A percentile compares a stretch with the other conserved stretches of the same genome.
phyloP scores from a whole-genome alignment of 1,140 invertebrate genomes.

The Cotesia vestalis region DNA sequence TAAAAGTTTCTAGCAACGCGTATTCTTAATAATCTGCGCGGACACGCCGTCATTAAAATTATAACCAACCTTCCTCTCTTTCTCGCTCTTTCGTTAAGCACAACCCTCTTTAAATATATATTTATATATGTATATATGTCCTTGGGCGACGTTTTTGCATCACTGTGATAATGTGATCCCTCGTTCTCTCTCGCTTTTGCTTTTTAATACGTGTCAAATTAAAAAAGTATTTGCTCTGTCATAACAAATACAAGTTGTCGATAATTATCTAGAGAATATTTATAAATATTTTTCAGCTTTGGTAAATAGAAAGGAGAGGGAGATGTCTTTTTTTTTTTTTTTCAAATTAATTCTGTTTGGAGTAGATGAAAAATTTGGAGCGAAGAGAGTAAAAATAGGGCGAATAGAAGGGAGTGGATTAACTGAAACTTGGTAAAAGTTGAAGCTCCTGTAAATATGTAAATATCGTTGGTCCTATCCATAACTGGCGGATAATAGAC shows the following conservation, averaged over 20 bases:
- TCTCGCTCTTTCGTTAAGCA: conserved; percentile 14
- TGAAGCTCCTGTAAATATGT: conserved; percentile 41
- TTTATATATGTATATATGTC: neutral
- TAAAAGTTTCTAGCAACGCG: conserved; percentile 68
- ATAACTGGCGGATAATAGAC: conserved; percentile 27
- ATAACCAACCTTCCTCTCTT: conserved; percentile 55
- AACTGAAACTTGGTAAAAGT: conserved; percentile 53
- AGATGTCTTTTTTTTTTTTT: too few relatives aligned
- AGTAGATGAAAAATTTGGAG: too few relatives aligned
- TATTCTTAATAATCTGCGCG: conserved; percentile 68
- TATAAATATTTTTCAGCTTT: neutral
- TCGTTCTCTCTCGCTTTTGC: neutral
- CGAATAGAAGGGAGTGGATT: conserved; percentile 44
- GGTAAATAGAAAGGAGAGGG: neutral
- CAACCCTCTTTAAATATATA: neutral
- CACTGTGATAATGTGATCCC: neutral
- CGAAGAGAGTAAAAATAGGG: neutral
- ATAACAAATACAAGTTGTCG: neutral
- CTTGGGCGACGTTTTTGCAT: neutral
- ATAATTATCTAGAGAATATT: neutral
- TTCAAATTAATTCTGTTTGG: too few relatives aligned
- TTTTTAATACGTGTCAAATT: neutral
- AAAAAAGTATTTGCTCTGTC: too few relatives aligned
- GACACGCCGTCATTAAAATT: conserved; percentile 68
- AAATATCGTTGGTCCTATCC: conserved; percentile 29